Conservation (phyloP, 2,888 invertebrate species). For the Himalopsyche kuldschensis region DNA sequence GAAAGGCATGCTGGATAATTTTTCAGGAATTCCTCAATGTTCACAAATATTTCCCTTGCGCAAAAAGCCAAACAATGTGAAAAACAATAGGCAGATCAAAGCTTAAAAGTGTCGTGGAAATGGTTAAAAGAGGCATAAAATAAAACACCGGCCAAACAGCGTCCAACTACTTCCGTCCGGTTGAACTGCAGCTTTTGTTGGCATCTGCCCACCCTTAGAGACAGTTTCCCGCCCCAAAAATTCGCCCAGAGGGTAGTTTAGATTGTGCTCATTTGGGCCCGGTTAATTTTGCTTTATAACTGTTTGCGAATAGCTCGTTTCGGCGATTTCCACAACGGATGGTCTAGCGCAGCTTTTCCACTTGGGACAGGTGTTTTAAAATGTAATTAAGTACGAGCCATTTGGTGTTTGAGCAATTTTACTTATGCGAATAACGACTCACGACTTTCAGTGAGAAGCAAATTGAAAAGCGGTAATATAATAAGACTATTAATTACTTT, state of each 20-base stretch:
- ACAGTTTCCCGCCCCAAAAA: background rate
- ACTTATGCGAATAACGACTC: too few species aligned
- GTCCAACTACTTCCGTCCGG: slow-evolving; percentile 31
- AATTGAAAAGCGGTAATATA: too few species aligned
- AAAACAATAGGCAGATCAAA: background rate
- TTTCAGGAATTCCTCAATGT: too few species aligned
- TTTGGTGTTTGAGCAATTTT: too few species aligned
- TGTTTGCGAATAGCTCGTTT: slow-evolving; percentile 2
- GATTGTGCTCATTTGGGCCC: background rate
- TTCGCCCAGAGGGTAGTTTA: background rate
- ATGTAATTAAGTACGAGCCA: background rate
- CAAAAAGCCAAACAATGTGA: background rate
- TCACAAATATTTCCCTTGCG: background rate
- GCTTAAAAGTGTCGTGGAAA: background rate
- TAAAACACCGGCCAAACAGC: slow-evolving; percentile 23
- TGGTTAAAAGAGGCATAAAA: slow-evolving; percentile 15
- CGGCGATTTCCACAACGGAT: background rate
- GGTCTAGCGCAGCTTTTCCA: background rate
- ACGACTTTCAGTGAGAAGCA: too few species aligned
- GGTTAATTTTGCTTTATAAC: slow-evolving; percentile 15
- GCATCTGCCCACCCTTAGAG: background rate
- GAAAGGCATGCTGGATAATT: too few species aligned
- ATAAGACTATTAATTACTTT: too few species aligned
- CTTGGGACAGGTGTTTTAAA: background rate
- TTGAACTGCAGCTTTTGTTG: slow-evolving; percentile 16